Evolutionary conservation across 2,113 vertebrate species (phyloP), one percentile per base, ranked within the genome.

Genomic region (Poecilia latipinna): DNA sequence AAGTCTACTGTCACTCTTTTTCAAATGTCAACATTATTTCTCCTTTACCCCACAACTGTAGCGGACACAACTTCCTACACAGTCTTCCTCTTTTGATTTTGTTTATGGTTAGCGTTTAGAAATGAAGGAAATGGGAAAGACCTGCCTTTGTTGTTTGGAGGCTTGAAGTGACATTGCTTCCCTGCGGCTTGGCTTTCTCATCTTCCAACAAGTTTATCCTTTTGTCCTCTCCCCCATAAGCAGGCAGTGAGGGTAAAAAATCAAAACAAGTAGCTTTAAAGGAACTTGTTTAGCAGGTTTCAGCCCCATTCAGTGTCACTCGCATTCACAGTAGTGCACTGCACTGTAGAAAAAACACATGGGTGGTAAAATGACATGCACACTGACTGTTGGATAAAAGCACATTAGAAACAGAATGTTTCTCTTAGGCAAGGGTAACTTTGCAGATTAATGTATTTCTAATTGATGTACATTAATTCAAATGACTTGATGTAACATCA

Each of bases 201-300:
- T 78, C 61, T 39, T 37, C 73, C 62, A 74, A 80, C 82, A 79
- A 61, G 74, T 73, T 29, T 26, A 37, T 74, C 77, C 77, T 76
- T 83, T 88, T 82, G 44, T 75, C 44, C 66, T 85, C 32, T 33
- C 70, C 73, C 79, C 78, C 74, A 84, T 79, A 67, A 54, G 51
- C 22, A 57, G 51, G 22, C 68, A 60, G 32, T 54, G 65, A 73
- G 76, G 66, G 32, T 29, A 80, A 80, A 29, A 90, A 84, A 90
- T 69, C 77, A n/a, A 57, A 92, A 88, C 87, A 86, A 75, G 70
- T 51, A 0, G 7, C 61, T 82, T 63, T 63, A 69, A 79, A 79
- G 72, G 29, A 85, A 80, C 89, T 89, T 77, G 91, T 90, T 90
- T 63, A 84, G 70, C 93, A 89, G 90, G 93, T 92, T 94, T 92